Base-by-base conservation (phyloP, 2,888 invertebrate species). In the Pandemis corylana region DNA sequence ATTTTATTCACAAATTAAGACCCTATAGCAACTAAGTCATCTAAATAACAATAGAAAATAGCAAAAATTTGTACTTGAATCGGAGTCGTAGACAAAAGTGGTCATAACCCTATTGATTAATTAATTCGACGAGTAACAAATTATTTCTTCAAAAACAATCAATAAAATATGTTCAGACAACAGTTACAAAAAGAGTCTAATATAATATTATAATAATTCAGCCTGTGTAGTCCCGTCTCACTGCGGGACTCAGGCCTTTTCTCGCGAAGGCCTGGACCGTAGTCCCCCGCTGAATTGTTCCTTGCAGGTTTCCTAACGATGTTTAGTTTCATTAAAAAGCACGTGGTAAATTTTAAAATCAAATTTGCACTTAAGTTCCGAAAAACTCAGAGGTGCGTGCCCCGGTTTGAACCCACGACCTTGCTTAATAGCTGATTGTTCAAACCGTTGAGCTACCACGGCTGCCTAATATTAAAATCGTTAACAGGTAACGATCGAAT, bases 1-100 rank as follows among this genome's bases (percentile, higher is more conserved):
- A 42, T 64, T 68, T 68, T 73, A 74, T 74, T 74, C 70, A 74
- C 75, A 71, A 67, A 76, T 76, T 68, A 72, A 77, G 76, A 75
- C 76, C 78, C 71, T 83, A 82, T 80, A 85, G 84, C 83, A 88
- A 86, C 86, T 91, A 92, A 89, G 89, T 87, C 83, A 91, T 90
- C 90, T 91, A 91, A 91, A 90, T 90, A 94, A 94, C 93, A 90
- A 93, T 93, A 90, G 91, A 90, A 91, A 91, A 91, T 92, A 92
- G 90, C 88, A 88, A 93, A 90, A 93, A 93, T 94, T 94, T 94
- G 94, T 94, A 94, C 94, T 94, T 93, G 91, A 91, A 90, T 93
- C 92, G 92, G 90, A 91, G 90, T 90, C 89, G 86, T 89, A 91
- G 87, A 88, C 85, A 86, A 88, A 89, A 86, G 83, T 82, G 85